phyloP scores from a whole-genome alignment of 2,797 vertebrate genomes.

The Phrynocephalus vlangalii region DNA sequence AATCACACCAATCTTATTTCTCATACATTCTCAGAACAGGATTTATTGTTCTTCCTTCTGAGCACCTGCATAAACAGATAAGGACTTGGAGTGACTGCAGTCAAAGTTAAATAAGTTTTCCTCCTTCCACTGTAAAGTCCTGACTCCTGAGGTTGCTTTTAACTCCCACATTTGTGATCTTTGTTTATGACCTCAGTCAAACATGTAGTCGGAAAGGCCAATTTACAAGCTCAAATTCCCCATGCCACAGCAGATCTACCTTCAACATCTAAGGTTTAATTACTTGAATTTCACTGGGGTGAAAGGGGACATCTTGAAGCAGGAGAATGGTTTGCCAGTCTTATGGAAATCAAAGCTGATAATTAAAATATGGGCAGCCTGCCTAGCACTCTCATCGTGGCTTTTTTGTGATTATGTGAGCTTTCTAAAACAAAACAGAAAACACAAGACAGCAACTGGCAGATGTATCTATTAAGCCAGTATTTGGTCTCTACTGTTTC shows the following conservation, averaged over 20 bases:
- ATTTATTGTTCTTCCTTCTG: neutral
- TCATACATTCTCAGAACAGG: neutral
- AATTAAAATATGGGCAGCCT: slow-evolving; percentile 5
- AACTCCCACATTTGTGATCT: neutral
- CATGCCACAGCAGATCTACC: neutral
- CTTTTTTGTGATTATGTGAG: neutral
- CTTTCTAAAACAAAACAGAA: neutral
- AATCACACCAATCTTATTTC: neutral
- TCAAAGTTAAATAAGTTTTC: slow-evolving; percentile 2
- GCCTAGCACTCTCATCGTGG: neutral
- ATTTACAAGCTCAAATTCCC: neutral
- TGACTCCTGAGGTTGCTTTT: neutral
- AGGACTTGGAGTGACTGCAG: neutral
- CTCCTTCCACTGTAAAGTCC: neutral
- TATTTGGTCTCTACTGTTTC: neutral
- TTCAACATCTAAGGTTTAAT: neutral
- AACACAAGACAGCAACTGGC: neutral
- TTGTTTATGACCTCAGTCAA: neutral
- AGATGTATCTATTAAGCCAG: neutral
- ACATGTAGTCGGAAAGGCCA: neutral
- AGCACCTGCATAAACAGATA: slow-evolving; percentile 17
- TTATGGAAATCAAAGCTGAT: slow-evolving; percentile 5
- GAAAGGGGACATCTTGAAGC: neutral
- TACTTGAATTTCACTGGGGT: neutral
- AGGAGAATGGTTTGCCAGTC: neutral